Percentiles rank a stretch among this genome's conserved stretches.
phyloP scores from a whole-genome alignment of 2,113 vertebrate species.

The Zosterops hypoxanthus region DNA sequence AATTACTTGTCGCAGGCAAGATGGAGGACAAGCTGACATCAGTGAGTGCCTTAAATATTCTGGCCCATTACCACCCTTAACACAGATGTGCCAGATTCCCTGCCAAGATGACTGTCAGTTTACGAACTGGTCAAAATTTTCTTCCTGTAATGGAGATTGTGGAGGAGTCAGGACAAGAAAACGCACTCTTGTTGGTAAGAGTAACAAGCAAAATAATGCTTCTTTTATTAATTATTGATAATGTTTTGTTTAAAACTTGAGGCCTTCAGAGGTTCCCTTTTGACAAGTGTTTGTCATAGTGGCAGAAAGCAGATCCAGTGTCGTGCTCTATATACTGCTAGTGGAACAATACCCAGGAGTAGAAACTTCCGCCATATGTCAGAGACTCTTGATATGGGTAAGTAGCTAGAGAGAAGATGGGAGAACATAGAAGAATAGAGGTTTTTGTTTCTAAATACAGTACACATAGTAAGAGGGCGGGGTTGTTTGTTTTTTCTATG shows the following conservation, averaged over 20 bases:
- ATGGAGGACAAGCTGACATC: constrained; percentile 87
- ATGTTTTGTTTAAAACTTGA: background rate
- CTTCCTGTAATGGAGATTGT: constrained; percentile 93
- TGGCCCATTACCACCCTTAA: constrained; percentile 85
- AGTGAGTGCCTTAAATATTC: constrained; percentile 85
- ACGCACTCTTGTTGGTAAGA: constrained; percentile 90
- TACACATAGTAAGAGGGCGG: too few species aligned
- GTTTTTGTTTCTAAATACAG: background rate
- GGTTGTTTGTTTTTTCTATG: background rate
- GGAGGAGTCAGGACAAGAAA: constrained; percentile 92
- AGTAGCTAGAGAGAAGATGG: background rate
- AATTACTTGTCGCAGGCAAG: constrained; percentile 93
- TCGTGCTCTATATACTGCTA: background rate
- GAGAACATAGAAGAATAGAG: background rate
- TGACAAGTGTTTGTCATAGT: background rate
- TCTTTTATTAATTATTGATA: background rate
- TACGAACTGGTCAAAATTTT: constrained; percentile 96
- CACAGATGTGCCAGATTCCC: constrained; percentile 90
- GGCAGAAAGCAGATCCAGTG: background rate
- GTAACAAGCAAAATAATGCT: background rate
- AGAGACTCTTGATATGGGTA: background rate
- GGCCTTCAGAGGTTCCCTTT: background rate
- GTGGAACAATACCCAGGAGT: background rate
- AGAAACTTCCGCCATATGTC: background rate
- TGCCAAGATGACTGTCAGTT: constrained; percentile 98